A percentile compares a stretch with the other conserved stretches of the same genome.
Evolutionary conservation across 2,888 invertebrate genomes (phyloP).

Genomic region (Pteria penguin): DNA sequence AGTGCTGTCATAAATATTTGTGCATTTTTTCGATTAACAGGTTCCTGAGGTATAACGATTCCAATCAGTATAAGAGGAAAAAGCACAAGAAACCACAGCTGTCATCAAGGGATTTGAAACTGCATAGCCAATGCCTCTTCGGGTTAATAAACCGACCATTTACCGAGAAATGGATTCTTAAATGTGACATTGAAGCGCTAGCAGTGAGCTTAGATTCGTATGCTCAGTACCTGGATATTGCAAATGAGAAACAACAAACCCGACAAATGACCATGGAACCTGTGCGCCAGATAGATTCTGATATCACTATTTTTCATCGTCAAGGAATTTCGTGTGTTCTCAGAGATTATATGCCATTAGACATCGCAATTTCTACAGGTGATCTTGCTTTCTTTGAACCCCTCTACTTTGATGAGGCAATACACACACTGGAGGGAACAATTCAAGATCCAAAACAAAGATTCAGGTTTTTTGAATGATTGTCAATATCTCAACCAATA

Average conservation of each 20-base stretch:
- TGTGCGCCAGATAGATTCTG: too few relatives aligned
- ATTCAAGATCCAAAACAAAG: background rate
- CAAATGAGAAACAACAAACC: background rate
- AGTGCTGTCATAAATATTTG: too few relatives aligned
- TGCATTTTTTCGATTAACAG: too few relatives aligned
- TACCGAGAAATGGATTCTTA: background rate
- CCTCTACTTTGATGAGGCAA: slow-evolving; percentile 27
- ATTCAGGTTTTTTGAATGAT: slow-evolving; percentile 21
- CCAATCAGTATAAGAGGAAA: too few relatives aligned
- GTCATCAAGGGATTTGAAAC: background rate
- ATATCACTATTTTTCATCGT: too few relatives aligned
- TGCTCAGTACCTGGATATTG: background rate
- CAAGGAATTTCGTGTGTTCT: too few relatives aligned
- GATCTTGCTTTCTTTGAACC: too few relatives aligned
- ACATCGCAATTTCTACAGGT: too few relatives aligned
- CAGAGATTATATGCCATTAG: too few relatives aligned
- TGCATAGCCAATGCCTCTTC: background rate
- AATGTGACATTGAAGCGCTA: background rate
- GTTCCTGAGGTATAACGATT: too few relatives aligned
- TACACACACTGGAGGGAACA: slow-evolving; percentile 4
- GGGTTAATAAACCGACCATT: background rate
- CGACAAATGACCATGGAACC: background rate
- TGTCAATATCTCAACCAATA: background rate
- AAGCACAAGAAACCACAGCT: background rate
- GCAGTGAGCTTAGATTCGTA: background rate